Conservation (phyloP, 2,113 vertebrate genomes). For the Chrysochloris asiatica region DNA sequence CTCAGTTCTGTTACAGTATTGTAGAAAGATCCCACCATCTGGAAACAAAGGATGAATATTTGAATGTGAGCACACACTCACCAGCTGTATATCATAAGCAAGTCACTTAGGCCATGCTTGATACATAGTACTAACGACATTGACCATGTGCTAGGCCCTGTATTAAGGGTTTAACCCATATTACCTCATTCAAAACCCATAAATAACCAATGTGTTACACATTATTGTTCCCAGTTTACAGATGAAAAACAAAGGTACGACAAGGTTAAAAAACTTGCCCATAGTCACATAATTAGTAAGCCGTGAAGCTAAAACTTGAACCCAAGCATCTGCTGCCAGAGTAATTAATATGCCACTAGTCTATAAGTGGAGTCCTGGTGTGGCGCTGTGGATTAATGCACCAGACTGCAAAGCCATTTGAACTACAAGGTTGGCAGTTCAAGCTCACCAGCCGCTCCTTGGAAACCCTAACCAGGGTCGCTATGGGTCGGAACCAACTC, state of each 20-base stretch:
- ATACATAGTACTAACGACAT: not conserved
- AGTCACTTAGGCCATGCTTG: not conserved
- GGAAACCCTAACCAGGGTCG: no score
- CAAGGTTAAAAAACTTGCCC: not conserved
- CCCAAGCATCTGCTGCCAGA: not conserved
- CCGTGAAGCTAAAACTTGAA: not conserved
- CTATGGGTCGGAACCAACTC: no score
- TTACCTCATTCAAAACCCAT: not conserved
- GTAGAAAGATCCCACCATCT: not conserved
- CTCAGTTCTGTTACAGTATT: not conserved
- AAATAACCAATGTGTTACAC: not conserved
- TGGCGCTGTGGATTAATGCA: no score
- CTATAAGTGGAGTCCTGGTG: no score
- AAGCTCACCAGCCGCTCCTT: no score
- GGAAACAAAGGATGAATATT: not conserved
- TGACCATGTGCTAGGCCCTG: not conserved
- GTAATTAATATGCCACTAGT: no score
- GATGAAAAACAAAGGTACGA: not conserved
- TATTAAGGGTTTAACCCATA: not conserved
- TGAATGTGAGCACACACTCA: not conserved
- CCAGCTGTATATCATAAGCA: not conserved
- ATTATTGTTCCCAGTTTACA: not conserved
- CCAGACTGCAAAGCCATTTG: no score
- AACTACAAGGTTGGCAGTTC: no score
- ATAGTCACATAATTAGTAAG: not conserved